Percentiles rank a stretch among this genome's conserved stretches.
Evolutionary conservation across 2,888 invertebrate genomes (phyloP).

Genomic region (Caenorhabditis wallacei): DNA sequence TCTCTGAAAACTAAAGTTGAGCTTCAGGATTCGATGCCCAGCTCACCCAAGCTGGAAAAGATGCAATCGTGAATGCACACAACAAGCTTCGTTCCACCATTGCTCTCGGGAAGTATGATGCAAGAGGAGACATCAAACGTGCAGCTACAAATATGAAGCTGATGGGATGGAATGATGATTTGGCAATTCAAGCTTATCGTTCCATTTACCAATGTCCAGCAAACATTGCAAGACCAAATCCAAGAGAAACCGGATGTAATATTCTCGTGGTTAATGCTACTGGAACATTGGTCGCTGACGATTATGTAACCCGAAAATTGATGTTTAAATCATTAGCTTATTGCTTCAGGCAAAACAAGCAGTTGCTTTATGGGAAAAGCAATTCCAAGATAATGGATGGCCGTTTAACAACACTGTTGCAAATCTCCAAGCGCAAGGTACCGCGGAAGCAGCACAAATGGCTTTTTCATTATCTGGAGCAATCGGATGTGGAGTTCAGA

Average conservation of each 20-base stretch:
- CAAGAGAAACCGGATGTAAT: neutral
- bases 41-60: conserved; percentile 13
- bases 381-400: conserved; percentile 22
- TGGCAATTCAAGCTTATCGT: neutral
- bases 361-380: conserved; percentile 1
- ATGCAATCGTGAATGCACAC: conserved; percentile 4
- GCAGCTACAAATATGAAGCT: conserved; percentile 16
- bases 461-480: conserved; percentile 6
- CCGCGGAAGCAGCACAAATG: conserved; percentile 3
- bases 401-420: conserved; percentile 7
- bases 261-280: neutral
- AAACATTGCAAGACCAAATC: neutral
- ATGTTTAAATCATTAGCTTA: neutral
- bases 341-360: conserved; percentile 11
- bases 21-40: neutral
- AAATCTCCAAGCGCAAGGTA: conserved; percentile 1
- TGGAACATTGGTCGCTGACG: conserved; percentile 3
- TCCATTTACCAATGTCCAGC: neutral
- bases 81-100: conserved; percentile 11
- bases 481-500: conserved; percentile 9
- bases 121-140: neutral
- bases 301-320: neutral
- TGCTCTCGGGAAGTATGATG: neutral
- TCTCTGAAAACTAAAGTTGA: neutral
- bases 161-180: neutral